These are phyloP conservation scores for Gallinago paraguaiae DNA, from an alignment of 2,113 vertebrate species.

Conservation along the genomic window DNA sequence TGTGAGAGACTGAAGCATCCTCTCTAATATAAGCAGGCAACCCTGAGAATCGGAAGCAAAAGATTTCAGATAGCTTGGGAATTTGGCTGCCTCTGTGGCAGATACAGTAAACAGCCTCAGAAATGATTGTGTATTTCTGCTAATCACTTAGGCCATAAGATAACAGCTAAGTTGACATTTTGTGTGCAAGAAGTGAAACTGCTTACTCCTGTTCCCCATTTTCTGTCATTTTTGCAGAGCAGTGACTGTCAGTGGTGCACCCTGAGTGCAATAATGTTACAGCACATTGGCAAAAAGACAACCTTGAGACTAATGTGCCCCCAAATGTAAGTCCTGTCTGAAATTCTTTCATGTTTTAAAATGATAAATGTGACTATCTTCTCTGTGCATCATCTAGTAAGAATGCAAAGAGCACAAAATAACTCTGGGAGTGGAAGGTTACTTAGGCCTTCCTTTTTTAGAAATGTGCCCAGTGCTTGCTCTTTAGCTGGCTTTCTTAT, in stretches of 20 bases:
- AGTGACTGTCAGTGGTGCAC: neutral
- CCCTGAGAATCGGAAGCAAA: neutral
- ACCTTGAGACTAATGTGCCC: conserved; percentile 8
- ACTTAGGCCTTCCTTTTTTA: neutral
- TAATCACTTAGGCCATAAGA: conserved; percentile 54
- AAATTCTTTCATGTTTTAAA: conserved; percentile 49
- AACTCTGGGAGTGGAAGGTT: neutral
- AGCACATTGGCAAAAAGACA: conserved; percentile 43
- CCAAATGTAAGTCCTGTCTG: conserved; percentile 18
- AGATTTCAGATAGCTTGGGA: conserved; percentile 31
- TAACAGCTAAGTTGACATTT: conserved; percentile 34
- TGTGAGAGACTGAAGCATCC: neutral
- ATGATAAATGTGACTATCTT: conserved; percentile 38
- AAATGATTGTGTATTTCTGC: conserved; percentile 51
- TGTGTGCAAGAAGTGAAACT: conserved; percentile 49
- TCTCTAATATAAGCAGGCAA: conserved; percentile 5
- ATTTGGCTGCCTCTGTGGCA: conserved; percentile 18
- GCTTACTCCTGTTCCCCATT: conserved; percentile 38
- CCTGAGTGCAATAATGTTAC: neutral
- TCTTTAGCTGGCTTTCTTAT: conserved; percentile 5
- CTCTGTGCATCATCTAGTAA: conserved; percentile 18
- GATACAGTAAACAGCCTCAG: conserved; percentile 25
- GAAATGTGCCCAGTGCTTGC: neutral
- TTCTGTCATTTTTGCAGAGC: conserved; percentile 20
- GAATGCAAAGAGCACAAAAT: conserved; percentile 31